phyloP scores from a whole-genome alignment of 1,140 invertebrate species.

The Eufriesea mexicana region DNA sequence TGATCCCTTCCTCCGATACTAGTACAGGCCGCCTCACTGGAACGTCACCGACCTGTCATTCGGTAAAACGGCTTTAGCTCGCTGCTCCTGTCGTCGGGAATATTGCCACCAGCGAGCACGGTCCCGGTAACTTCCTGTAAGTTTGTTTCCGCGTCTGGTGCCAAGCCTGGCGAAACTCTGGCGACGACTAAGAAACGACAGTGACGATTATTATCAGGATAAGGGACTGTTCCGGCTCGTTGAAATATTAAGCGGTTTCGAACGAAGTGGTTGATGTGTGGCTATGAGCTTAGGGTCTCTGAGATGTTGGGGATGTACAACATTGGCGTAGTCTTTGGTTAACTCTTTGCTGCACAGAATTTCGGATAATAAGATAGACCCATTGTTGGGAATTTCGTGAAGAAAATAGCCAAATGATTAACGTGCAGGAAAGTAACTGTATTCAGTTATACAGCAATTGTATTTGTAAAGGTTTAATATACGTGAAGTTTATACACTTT shows the following conservation, averaged over 20 bases:
- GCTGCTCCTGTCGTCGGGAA: conserved; percentile 27
- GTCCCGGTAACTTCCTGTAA: conserved; percentile 33
- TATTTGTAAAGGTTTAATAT: no score
- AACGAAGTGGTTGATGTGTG: no score
- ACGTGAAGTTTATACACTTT: no score
- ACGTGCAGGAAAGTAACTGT: no score
- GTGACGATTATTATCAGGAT: conserved; percentile 27
- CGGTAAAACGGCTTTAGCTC: conserved; percentile 52
- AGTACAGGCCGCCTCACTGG: neutral
- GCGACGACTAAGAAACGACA: conserved; percentile 33
- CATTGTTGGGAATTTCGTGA: no score
- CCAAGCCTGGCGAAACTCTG: conserved; percentile 5
- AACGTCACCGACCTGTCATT: conserved; percentile 55
- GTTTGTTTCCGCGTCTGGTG: conserved; percentile 46
- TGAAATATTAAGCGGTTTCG: conserved; percentile 18
- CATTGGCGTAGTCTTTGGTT: no score
- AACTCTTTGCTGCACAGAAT: no score
- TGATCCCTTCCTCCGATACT: conserved; percentile 19
- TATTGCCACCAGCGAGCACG: conserved; percentile 18
- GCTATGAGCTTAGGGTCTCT: no score
- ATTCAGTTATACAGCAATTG: no score
- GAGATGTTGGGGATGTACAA: no score
- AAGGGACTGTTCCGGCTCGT: neutral
- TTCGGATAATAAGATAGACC: no score
- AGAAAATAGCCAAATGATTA: no score